These are phyloP conservation scores for Baccha elongata DNA, from an alignment of 2,888 invertebrate genomes.

Conservation along the genomic window DNA sequence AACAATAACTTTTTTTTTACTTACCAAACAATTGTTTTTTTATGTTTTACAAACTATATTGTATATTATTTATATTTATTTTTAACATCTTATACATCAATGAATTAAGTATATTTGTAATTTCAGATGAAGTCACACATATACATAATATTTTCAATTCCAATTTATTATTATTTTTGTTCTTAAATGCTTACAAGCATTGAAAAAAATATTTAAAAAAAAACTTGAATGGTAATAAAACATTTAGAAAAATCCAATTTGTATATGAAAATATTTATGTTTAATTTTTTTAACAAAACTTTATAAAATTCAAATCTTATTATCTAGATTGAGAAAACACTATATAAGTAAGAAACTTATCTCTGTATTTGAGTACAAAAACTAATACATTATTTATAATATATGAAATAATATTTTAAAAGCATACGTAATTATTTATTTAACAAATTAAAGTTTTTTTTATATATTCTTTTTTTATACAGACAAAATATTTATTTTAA, in stretches of 20 bases:
- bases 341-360: slow-evolving; percentile 23
- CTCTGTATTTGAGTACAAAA: slow-evolving; percentile 45
- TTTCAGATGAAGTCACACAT: slow-evolving; percentile 12
- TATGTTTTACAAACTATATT: slow-evolving; percentile 31
- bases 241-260: neutral
- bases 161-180: slow-evolving; percentile 10
- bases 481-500: slow-evolving; percentile 30
- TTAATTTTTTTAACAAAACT: slow-evolving; percentile 54
- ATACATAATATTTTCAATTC: slow-evolving; percentile 42
- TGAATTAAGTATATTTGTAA: slow-evolving; percentile 16
- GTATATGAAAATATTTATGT: slow-evolving; percentile 6
- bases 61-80: slow-evolving; percentile 14
- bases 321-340: slow-evolving; percentile 54
- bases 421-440: slow-evolving; percentile 27
- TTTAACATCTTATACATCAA: slow-evolving; percentile 24
- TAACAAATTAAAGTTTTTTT: slow-evolving; percentile 56
- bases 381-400: slow-evolving; percentile 14
- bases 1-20: slow-evolving; percentile 50
- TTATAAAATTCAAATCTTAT: slow-evolving; percentile 46
- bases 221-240: neutral
- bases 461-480: slow-evolving; percentile 18
- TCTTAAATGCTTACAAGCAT: slow-evolving; percentile 45
- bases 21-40: slow-evolving; percentile 53
- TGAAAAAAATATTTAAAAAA: slow-evolving; percentile 3
- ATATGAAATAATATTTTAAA: slow-evolving; percentile 7